Percentiles rank a stretch among this genome's conserved stretches.
Evolutionary conservation across 2,113 vertebrate species (phyloP).

Genomic region (Plotosus lineatus): DNA sequence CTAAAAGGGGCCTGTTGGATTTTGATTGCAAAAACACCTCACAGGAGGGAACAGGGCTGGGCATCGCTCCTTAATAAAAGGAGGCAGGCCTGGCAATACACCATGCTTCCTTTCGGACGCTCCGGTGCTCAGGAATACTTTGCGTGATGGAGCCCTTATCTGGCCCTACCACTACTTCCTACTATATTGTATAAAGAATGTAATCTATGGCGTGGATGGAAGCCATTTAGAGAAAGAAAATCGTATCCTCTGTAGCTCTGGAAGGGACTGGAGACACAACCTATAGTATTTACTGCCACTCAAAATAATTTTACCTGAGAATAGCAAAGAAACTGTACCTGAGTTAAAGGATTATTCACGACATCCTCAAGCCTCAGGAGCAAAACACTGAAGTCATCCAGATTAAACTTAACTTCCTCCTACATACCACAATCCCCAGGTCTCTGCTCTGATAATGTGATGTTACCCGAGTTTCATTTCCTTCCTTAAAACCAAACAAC

Average conservation of each 20-base stretch:
- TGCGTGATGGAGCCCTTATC: neutral
- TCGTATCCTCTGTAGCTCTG: neutral
- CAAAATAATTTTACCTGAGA: neutral
- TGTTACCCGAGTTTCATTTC: neutral
- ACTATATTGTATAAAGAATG: neutral
- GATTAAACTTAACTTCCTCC: neutral
- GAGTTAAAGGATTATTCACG: neutral
- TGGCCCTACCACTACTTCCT: neutral
- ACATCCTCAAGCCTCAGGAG: neutral
- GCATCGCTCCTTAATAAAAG: too few relatives aligned
- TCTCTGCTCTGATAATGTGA: neutral
- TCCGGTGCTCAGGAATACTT: neutral
- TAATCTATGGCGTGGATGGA: neutral
- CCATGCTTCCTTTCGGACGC: neutral
- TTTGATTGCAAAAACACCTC: too few relatives aligned
- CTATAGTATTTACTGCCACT: neutral
- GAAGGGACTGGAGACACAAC: neutral
- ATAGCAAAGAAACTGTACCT: neutral
- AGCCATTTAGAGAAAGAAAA: neutral
- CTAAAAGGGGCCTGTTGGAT: too few relatives aligned
- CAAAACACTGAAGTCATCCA: neutral
- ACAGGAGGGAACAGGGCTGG: too few relatives aligned
- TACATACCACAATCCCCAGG: neutral
- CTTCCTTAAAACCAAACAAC: neutral
- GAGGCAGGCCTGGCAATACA: neutral